These are phyloP conservation scores for Hippolais icterina DNA, from an alignment of 2,113 vertebrate species.

Conservation along the genomic window DNA sequence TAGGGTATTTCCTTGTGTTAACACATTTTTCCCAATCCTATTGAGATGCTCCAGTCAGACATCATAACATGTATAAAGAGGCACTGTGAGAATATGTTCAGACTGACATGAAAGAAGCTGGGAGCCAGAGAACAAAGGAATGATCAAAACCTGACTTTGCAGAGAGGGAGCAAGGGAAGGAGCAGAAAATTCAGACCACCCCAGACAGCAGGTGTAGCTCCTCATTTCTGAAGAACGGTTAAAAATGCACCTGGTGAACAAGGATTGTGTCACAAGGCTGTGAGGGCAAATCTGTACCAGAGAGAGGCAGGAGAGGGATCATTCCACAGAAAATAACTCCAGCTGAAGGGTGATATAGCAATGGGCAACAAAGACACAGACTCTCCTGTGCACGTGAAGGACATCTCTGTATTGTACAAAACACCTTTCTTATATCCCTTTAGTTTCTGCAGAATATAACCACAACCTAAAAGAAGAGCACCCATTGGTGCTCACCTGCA, in stretches of 20 bases:
- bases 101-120: not conserved
- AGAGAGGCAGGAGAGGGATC: not conserved
- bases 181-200: not conserved
- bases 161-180: not conserved
- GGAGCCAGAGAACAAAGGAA: not conserved
- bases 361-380: not conserved
- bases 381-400: not conserved
- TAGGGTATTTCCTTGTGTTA: not conserved
- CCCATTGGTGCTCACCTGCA: not conserved
- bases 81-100: not conserved
- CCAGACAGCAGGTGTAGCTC: not conserved
- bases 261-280: not conserved
- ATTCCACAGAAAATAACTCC: not conserved
- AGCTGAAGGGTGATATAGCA: not conserved
- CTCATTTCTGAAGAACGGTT: not conserved
- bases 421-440: not conserved
- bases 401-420: not conserved
- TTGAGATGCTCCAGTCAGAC: not conserved
- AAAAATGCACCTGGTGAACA: not conserved
- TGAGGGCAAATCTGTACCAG: not conserved
- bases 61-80: not conserved
- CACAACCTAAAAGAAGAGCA: not conserved
- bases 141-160: not conserved
- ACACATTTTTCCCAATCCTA: not conserved
- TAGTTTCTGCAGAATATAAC: not conserved